A percentile compares a stretch with the other conserved stretches of the same genome.
These are phyloP conservation scores for Fabriciana adippe DNA, from an alignment of 2,888 invertebrate species.

Conservation along the genomic window DNA sequence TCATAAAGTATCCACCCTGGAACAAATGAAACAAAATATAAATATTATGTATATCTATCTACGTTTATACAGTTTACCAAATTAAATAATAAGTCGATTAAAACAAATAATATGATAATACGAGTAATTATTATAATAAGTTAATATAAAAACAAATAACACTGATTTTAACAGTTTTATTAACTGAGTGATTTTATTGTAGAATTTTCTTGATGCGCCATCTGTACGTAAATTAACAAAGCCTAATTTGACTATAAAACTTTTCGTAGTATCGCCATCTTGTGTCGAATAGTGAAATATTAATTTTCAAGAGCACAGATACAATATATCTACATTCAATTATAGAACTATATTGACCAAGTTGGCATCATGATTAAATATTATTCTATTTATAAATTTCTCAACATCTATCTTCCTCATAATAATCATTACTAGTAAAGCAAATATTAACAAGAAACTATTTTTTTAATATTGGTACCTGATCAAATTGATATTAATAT, in stretches of 20 bases:
- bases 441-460: neutral
- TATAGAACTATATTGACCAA: constrained; percentile 2
- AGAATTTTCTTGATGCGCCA: too few species aligned
- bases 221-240: neutral
- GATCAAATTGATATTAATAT: neutral
- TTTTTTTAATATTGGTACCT: neutral
- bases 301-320: constrained; percentile 24
- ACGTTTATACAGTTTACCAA: too few species aligned
- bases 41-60: too few species aligned
- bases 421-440: neutral
- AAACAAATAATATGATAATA: too few species aligned
- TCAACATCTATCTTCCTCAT: neutral
- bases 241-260: neutral
- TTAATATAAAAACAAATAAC: too few species aligned
- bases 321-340: constrained; percentile 18
- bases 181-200: too few species aligned
- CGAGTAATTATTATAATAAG: too few species aligned
- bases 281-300: constrained; percentile 41
- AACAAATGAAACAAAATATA: too few species aligned
- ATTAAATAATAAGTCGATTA: too few species aligned
- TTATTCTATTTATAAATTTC: constrained; percentile 10
- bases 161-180: too few species aligned
- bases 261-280: constrained; percentile 46
- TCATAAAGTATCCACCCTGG: too few species aligned
- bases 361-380: constrained; percentile 9